Percentiles rank a stretch among this genome's conserved stretches.
These are phyloP conservation scores for Sebastes matsubarae DNA, from an alignment of 2,797 vertebrate species.

Conservation along the genomic window DNA sequence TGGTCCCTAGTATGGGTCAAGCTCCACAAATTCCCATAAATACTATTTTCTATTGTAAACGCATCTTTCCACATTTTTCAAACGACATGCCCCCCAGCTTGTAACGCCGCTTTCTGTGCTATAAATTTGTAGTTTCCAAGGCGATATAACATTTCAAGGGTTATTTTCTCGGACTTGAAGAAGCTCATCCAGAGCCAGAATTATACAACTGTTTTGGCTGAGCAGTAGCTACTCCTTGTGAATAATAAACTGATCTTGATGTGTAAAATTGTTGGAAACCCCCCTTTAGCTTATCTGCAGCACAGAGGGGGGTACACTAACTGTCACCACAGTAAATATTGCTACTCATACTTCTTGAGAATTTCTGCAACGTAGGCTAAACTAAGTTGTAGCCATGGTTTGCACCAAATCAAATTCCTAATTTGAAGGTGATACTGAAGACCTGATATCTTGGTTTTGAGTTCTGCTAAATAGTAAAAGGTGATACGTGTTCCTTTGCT, in stretches of 20 bases:
- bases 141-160: background rate
- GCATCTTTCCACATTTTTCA: background rate
- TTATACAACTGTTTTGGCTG: background rate
- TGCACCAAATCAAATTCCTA: constrained; percentile 12
- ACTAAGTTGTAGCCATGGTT: background rate
- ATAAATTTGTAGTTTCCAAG: background rate
- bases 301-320: background rate
- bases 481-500: constrained; percentile 11
- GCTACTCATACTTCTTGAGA: constrained; percentile 48
- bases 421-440: constrained; percentile 18
- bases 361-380: background rate
- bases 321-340: constrained; percentile 36
- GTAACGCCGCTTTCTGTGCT: background rate
- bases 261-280: background rate
- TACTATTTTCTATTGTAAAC: background rate
- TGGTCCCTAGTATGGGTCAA: constrained; percentile 35
- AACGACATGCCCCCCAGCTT: background rate
- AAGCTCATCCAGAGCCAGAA: background rate
- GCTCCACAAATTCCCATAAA: background rate
- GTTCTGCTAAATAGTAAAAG: constrained; percentile 4
- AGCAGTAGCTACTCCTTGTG: background rate
- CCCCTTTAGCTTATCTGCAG: constrained; percentile 7
- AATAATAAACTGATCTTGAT: background rate
- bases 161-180: background rate
- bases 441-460: background rate